Base-by-base conservation (phyloP, 2,888 invertebrate species). In the Lasioglossum villosulum region DNA sequence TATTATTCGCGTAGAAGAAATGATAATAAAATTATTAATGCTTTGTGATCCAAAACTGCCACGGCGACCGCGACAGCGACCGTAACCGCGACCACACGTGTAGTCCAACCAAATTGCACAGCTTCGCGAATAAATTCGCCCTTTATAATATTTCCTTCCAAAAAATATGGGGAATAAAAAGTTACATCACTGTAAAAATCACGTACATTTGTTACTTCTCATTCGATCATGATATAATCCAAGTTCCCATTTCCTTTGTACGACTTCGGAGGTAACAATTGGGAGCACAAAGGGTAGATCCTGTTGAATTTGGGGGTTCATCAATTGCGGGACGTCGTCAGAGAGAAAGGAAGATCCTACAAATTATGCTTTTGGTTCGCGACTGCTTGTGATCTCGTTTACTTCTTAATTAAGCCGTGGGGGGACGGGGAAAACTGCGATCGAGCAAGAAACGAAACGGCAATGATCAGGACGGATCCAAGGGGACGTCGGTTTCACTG, bases 331-430 rank as follows among this genome's bases (percentile, higher is more conserved):
- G 48, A 48, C 45, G 16, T 34, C 45, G 23, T 10, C 8, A 39
- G 56, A 39, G 27, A 45, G 59, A 19, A 48, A 63, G 56, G 27
- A 39, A 34, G 71, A 48, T 48, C 48, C 48, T 78, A 6, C 45
- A 37, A 72, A 48, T 81, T 73, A 73, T 63, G 39, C 19, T 16
- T 52, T 34, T 16, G 37, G n/a, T 14, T 59, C 23, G 14, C 45
- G 45, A 78, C 34, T 59, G n/a, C 59, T 42, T 23, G 30, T 30
- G 39, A 73, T 45, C 42, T 66, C 4, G 73, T 73, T 82, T 37
- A 45, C 79, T 66, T 80, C 72, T 73, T 68, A 79, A 79, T 82
- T 52, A 73, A 79, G 73, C 34, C 34, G 52, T 42, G 23, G 23
- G 42, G 14, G 10, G 30, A 4, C 42, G 14, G 10, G n/a, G 4